Conservation (phyloP, 2,113 vertebrate genomes). For the Corythaeola cristata region DNA sequence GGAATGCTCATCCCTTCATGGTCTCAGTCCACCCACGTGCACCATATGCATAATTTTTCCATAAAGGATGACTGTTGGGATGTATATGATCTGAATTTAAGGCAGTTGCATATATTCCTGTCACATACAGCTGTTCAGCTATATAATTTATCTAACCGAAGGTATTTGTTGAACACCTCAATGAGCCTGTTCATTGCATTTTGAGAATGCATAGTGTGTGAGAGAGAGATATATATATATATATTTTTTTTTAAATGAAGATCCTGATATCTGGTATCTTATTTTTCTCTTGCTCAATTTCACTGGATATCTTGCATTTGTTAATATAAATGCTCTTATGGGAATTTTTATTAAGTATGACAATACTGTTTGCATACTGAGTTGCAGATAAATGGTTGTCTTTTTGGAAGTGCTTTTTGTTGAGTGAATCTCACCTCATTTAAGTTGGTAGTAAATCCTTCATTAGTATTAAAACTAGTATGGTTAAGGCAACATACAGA, state of each 20-base stretch:
- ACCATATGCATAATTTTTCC: not conserved
- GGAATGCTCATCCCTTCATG: not conserved
- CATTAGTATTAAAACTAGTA: not conserved
- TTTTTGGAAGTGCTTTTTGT: not conserved
- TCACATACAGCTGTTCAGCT: not conserved
- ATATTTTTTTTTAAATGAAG: not conserved
- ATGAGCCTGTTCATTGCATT: not conserved
- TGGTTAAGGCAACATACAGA: not conserved
- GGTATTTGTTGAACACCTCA: not conserved
- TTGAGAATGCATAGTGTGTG: rapidly evolving
- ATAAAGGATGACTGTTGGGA: not conserved
- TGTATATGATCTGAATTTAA: not conserved
- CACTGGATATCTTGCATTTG: not conserved
- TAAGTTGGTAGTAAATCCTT: not conserved
- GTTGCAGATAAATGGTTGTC: not conserved
- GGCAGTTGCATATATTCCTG: not conserved
- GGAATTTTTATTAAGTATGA: not conserved
- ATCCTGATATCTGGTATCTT: not conserved
- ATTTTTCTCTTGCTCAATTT: not conserved
- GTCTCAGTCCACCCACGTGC: not conserved
- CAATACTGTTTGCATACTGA: not conserved
- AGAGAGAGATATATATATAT: no score
- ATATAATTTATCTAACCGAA: not conserved
- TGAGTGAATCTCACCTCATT: not conserved
- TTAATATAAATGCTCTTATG: not conserved